A percentile compares a stretch with the other conserved stretches of the same genome.
Conservation (phyloP, 2,888 invertebrate species). For the Melinaea marsaeus region DNA sequence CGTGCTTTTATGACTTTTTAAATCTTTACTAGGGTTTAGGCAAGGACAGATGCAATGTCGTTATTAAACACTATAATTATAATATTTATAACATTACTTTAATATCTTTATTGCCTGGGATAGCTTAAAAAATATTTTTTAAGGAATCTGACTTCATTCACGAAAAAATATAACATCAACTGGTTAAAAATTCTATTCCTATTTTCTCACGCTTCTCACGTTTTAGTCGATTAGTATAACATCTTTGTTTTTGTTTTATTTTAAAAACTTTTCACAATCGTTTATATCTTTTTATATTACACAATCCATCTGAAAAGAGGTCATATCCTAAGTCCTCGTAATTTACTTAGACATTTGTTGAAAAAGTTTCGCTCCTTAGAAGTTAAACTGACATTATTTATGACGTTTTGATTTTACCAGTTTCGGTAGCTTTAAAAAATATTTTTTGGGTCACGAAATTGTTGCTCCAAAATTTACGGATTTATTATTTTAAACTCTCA, state of each 20-base stretch:
- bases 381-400: neutral
- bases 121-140: neutral
- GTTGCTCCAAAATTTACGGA: too few relatives aligned
- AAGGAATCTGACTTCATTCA: neutral
- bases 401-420: neutral
- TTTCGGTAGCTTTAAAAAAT: neutral
- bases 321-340: slow-evolving; percentile 38
- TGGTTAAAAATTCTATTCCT: too few relatives aligned
- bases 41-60: too few relatives aligned
- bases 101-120: too few relatives aligned
- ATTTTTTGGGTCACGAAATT: too few relatives aligned
- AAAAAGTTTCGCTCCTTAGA: slow-evolving; percentile 46
- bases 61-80: too few relatives aligned
- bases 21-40: too few relatives aligned
- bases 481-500: too few relatives aligned
- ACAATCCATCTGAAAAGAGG: slow-evolving; percentile 20
- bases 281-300: slow-evolving; percentile 10
- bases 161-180: too few relatives aligned
- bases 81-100: too few relatives aligned
- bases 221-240: slow-evolving; percentile 1
- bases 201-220: neutral
- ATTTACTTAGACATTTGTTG: slow-evolving; percentile 52
- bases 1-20: too few relatives aligned
- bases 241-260: slow-evolving; percentile 1
- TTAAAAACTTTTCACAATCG: slow-evolving; percentile 1